These are phyloP conservation scores for Disparrhopalites patrizii DNA, from an alignment of 2,888 invertebrate genomes.

Conservation along the genomic window DNA sequence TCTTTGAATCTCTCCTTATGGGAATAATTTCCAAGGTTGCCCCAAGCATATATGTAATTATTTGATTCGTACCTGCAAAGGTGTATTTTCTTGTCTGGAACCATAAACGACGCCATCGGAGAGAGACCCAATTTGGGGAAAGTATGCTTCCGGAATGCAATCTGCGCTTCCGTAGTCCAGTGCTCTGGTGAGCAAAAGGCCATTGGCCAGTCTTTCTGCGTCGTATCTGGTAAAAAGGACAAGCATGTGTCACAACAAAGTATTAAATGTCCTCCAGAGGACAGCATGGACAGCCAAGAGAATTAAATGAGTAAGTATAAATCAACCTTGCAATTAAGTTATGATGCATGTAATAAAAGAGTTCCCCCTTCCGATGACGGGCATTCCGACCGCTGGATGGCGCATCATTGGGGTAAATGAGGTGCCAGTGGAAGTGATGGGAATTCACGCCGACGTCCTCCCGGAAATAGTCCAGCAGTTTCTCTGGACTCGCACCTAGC, in stretches of 20 bases:
- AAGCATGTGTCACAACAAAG: no score
- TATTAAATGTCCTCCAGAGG: no score
- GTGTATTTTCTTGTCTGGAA: conserved; percentile 37
- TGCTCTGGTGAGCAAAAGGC: conserved; percentile 62
- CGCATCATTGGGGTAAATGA: conserved; percentile 70
- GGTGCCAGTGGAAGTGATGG: conserved; percentile 90
- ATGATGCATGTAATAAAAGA: conserved; percentile 79
- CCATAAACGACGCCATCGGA: conserved; percentile 37
- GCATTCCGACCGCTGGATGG: neutral
- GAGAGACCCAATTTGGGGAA: conserved; percentile 63
- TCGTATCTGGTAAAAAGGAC: no score
- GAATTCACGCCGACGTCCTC: conserved; percentile 77
- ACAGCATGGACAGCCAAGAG: no score
- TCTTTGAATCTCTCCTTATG: no score
- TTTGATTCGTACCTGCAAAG: conserved; percentile 30
- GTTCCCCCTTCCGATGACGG: conserved; percentile 70
- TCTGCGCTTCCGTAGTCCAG: conserved; percentile 60
- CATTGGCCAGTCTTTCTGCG: conserved; percentile 69
- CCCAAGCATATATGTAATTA: no score
- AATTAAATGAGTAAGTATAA: no score
- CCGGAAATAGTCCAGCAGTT: conserved; percentile 72
- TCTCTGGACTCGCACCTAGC: conserved; percentile 66
- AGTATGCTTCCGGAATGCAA: conserved; percentile 74
- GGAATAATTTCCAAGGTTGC: no score
- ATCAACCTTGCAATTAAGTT: conserved; percentile 58